A percentile compares a stretch with the other conserved stretches of the same genome.
phyloP scores from a whole-genome alignment of 2,888 invertebrate species.

The Drosophila paracracens region DNA sequence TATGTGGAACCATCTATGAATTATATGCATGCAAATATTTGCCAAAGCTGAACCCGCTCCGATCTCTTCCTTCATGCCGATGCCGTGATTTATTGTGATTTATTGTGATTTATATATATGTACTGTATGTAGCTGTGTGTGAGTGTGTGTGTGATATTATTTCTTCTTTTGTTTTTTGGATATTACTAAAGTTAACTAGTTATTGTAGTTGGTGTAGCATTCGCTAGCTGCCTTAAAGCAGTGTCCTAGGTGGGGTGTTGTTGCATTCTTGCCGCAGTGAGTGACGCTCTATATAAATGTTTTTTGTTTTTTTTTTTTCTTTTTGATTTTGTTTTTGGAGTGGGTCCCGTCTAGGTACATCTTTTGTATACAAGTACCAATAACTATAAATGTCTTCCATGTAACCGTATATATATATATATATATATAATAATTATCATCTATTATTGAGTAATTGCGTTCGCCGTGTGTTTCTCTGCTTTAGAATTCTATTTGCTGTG shows the following conservation, averaged over 20 bases:
- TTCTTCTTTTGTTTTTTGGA: constrained; percentile 1
- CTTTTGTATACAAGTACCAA: constrained; percentile 45
- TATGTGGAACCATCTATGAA: constrained; percentile 21
- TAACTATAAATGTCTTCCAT: constrained; percentile 37
- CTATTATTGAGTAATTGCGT: constrained; percentile 38
- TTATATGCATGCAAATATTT: constrained; percentile 35
- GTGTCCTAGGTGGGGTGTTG: constrained; percentile 79
- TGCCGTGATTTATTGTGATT: constrained; percentile 17
- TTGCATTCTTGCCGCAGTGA: constrained; percentile 62
- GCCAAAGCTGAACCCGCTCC: constrained; percentile 53
- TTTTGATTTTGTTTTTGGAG: constrained; percentile 45
- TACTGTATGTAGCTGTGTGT: constrained; percentile 3
- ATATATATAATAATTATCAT: constrained; percentile 15
- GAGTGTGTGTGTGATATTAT: constrained; percentile 4
- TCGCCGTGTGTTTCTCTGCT: constrained; percentile 23
- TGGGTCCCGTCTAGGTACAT: constrained; percentile 73
- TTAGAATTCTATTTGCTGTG: not conserved
- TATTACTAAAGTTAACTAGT: constrained; percentile 57
- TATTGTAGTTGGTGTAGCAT: constrained; percentile 64
- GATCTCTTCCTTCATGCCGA: constrained; percentile 33
- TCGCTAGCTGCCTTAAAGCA: constrained; percentile 76
- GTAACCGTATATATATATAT: constrained; percentile 6
- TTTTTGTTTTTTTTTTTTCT: not conserved
- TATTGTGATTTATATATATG: not conserved
- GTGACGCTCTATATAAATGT: constrained; percentile 49